A percentile compares a stretch with the other conserved stretches of the same genome.
Evolutionary conservation across 2,797 vertebrate species (phyloP).

Genomic region (Gallinago nigripennis): DNA sequence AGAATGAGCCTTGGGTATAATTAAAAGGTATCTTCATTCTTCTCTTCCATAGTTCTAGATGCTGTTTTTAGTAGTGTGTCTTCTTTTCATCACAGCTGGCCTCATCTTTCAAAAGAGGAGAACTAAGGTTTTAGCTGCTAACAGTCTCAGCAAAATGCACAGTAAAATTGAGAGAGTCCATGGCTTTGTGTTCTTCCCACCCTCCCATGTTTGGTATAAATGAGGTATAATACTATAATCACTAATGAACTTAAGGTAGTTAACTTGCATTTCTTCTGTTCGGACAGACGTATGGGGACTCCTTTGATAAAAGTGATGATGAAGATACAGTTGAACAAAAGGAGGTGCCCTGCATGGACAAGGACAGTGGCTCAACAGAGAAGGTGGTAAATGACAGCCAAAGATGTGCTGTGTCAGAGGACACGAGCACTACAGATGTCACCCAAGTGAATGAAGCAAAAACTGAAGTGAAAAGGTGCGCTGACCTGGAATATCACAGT

Average conservation of each 20-base stretch:
- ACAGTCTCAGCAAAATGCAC: background rate
- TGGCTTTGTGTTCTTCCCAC: background rate
- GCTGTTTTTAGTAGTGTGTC: background rate
- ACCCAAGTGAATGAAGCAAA: conserved; percentile 15
- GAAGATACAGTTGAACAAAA: conserved; percentile 30
- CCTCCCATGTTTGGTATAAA: background rate
- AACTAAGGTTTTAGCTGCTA: conserved; percentile 2
- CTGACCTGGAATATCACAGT: background rate
- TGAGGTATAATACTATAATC: background rate
- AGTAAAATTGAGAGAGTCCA: background rate
- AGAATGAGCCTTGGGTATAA: background rate
- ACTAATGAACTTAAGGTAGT: background rate
- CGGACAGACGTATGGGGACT: conserved; percentile 55
- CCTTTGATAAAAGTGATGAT: conserved; percentile 19
- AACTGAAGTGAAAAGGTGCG: conserved; percentile 67
- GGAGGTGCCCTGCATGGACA: background rate
- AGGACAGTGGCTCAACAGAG: conserved; percentile 7
- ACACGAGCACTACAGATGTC: background rate
- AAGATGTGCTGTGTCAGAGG: background rate
- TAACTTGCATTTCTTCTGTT: background rate
- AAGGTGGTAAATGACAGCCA: background rate
- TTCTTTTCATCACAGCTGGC: background rate
- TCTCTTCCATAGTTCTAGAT: background rate
- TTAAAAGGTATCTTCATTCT: background rate
- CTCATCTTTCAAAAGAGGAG: background rate